Evolutionary conservation across 2,888 invertebrate species (phyloP), one percentile per base, ranked within the genome.

Genomic region (Steinernema hermaphroditum): DNA sequence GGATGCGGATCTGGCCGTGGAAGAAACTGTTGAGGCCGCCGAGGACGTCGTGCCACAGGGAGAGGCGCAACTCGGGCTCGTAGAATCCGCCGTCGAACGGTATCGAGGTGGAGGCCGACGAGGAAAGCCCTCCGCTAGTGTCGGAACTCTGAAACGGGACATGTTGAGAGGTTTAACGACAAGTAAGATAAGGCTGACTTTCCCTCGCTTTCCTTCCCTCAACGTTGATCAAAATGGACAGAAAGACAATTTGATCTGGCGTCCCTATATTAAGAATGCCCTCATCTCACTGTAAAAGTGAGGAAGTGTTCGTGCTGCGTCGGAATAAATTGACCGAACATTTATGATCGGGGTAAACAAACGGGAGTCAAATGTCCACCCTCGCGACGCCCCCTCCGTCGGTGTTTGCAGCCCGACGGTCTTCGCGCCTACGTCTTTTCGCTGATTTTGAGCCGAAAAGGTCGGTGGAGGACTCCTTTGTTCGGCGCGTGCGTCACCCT

Each of bases 1-100:
- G 74, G 27, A 78, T 72, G 29, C 71, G 44, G 19, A 75, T 62
- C 62, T 73, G 69, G 43, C 73, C 73, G 70, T 73, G 73, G 70
- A 73, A 73, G 44, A 57, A 73, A 41, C 44, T 44, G 69, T 70
- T 49, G 34, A 72, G 50, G 37, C 69, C 68, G 16, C 72, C 72
- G 14, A 69, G 32, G 27, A 69, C 22, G 41, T 72, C 72, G 69
- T 72, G 72, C 72, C 72, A 72, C 37, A 72, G 50, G 2, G 50
- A 50, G 37, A 72, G 43, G 16, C 72, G 68, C 37, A 72, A 29
- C n/a, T 62, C 62, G 9, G 62, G 62, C 19, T 62, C 62, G 16
- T 27, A 24, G 29, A 62, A 62, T 2, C 6, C 62, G 22, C 62
- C 62, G 27, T 27, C 54, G 54, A 2, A 27, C 16, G 62, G 62